Percentiles rank a stretch among this genome's conserved stretches.
These are phyloP conservation scores for Panonychus citri DNA, from an alignment of 1,140 invertebrate genomes.

Conservation along the genomic window DNA sequence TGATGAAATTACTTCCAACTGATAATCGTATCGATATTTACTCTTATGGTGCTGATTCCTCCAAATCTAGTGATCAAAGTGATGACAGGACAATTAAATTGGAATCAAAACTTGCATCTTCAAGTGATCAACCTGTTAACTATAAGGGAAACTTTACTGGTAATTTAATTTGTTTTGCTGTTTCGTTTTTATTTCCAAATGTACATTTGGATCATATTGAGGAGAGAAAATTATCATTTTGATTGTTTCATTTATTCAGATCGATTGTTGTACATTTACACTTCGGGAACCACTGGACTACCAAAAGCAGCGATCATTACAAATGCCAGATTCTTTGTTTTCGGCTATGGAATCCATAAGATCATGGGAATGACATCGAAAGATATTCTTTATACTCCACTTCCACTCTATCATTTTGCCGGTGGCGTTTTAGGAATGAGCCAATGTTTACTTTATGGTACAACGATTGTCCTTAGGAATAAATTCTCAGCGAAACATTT, in stretches of 20 bases:
- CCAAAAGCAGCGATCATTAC: constrained; percentile 60
- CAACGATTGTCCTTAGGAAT: constrained; percentile 55
- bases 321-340: constrained; percentile 8
- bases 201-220: background rate
- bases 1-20: background rate
- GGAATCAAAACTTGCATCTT: too few species aligned
- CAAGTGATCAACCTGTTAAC: too few species aligned
- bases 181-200: too few species aligned
- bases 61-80: too few species aligned
- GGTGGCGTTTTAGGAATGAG: constrained; percentile 61
- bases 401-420: constrained; percentile 83
- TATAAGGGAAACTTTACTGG: background rate
- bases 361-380: constrained; percentile 22
- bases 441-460: constrained; percentile 61
- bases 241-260: constrained; percentile 5
- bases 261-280: constrained; percentile 49
- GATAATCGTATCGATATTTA: too few species aligned
- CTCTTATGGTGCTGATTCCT: too few species aligned
- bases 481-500: constrained; percentile 97
- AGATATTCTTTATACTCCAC: constrained; percentile 62
- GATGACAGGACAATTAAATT: too few species aligned
- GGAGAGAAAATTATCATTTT: background rate
- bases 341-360: constrained; percentile 2
- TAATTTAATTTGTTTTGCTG: too few species aligned
- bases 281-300: constrained; percentile 71